Conservation (phyloP, 2,888 invertebrate genomes). For the Euproctis similis region DNA sequence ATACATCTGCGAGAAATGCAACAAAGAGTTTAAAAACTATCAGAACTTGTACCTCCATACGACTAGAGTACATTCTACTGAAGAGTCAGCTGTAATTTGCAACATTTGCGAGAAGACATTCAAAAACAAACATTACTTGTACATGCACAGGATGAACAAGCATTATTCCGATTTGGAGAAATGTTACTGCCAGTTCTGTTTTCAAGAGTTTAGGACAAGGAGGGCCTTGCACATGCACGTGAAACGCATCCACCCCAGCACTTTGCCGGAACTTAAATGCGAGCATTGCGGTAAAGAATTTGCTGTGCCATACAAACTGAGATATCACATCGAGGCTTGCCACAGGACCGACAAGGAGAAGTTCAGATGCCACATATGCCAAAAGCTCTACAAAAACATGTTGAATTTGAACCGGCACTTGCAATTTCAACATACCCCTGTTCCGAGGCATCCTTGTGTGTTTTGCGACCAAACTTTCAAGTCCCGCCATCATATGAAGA, state of each 20-base stretch:
- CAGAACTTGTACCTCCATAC: conserved; percentile 63
- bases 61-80: conserved; percentile 59
- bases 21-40: conserved; percentile 65
- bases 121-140: conserved; percentile 65
- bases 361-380: conserved; percentile 53
- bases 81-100: conserved; percentile 59
- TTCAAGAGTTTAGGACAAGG: conserved; percentile 59
- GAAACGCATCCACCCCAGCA: conserved; percentile 53
- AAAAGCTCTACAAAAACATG: conserved; percentile 55
- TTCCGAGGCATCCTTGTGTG: conserved; percentile 56
- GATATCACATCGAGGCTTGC: conserved; percentile 52
- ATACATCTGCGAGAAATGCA: conserved; percentile 60
- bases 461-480: conserved; percentile 68
- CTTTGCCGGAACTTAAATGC: conserved; percentile 59
- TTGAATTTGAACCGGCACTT: conserved; percentile 56
- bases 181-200: conserved; percentile 60
- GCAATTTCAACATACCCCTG: conserved; percentile 56
- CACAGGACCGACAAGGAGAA: conserved; percentile 52
- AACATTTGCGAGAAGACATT: conserved; percentile 62
- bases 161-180: conserved; percentile 65
- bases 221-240: conserved; percentile 62
- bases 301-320: conserved; percentile 56
- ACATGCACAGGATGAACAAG: conserved; percentile 69
- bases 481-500: conserved; percentile 62
- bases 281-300: conserved; percentile 58